Base-by-base conservation (phyloP, 2,797 vertebrate species). In the Pseudomugil tenellus region DNA sequence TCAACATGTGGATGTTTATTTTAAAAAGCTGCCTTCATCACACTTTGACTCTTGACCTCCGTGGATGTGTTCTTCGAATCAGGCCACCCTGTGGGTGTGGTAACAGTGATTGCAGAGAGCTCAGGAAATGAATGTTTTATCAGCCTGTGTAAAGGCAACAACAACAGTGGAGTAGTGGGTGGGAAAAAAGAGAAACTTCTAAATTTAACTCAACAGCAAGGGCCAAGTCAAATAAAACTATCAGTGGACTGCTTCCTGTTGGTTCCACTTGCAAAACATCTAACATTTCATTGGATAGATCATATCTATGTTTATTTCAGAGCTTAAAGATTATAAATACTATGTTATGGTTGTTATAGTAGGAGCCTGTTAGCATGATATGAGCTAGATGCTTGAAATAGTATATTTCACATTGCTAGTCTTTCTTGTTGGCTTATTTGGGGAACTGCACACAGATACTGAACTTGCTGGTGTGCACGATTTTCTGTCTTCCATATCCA, bases 101-200 rank as follows among this genome's bases (percentile, higher is more conserved):
- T 63, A 23, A 62, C 62, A 9, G 67, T 55, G 67, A 82, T 71
- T 87, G 73, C 66, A 79, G 69, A 85, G 75, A 72, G 53, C 79
- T 84, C 84, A 87, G 92, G 91, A 93, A 93, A 93, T 91, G 77
- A 90, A 90, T 87, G 88, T 92, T 92, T 91, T 90, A 90, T 91
- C 89, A 92, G 87, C 55, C 89, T 77, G 78, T 52, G 55, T 67
- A 87, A 87, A 85, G 61, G 87, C 74, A 85, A 88, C 88, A 91
- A 84, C 77, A 88, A 84, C 85, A 90, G 62, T 70, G 53, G 75
- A 13, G 16, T 65, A 51, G 72, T 72, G 77, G 90, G 75, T 69
- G 82, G 83, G 79, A 76, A 80, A 72, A 77, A 56, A 75, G 58
- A 76, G 55, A 72, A 72, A 64, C 0, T 2, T 85, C 89, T 92